Percentiles rank a stretch among this genome's conserved stretches.
These are phyloP conservation scores for Sarcophaga variegata DNA, from an alignment of 2,888 invertebrate species.

Conservation along the genomic window DNA sequence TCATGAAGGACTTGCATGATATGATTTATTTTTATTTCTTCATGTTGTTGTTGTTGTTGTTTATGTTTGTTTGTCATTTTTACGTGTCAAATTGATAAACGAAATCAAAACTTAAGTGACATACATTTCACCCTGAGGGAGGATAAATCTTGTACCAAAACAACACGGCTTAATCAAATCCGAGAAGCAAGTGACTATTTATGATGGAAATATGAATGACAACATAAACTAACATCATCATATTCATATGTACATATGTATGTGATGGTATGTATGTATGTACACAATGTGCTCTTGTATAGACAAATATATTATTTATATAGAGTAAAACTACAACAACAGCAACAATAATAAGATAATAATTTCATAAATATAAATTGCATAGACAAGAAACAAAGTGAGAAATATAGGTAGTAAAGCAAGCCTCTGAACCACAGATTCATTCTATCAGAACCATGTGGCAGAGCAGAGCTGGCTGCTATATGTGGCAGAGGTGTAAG, in stretches of 20 bases:
- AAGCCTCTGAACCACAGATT: too few relatives aligned
- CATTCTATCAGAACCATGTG: too few relatives aligned
- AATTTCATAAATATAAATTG: conserved; percentile 53
- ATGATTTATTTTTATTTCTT: conserved; percentile 26
- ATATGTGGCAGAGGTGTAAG: too few relatives aligned
- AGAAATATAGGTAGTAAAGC: not conserved
- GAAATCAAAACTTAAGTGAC: conserved; percentile 44
- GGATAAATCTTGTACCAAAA: not conserved
- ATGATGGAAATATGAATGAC: not conserved
- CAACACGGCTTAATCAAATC: conserved; percentile 30
- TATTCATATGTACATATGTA: not conserved
- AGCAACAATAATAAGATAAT: not conserved
- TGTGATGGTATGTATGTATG: not conserved
- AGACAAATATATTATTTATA: not conserved
- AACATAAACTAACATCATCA: conserved; percentile 7
- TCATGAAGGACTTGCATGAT: not conserved
- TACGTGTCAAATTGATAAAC: conserved; percentile 23
- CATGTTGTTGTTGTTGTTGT: not conserved
- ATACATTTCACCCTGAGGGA: conserved; percentile 10
- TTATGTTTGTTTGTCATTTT: not conserved
- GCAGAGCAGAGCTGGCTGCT: too few relatives aligned
- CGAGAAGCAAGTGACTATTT: conserved; percentile 5
- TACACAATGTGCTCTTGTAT: not conserved
- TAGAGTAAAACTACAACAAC: not conserved
- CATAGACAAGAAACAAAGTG: conserved; percentile 30